Evolutionary conservation across 2,888 invertebrate genomes (phyloP), one percentile per base, ranked within the genome.

Genomic region (Synanthedon andrenaeformis): DNA sequence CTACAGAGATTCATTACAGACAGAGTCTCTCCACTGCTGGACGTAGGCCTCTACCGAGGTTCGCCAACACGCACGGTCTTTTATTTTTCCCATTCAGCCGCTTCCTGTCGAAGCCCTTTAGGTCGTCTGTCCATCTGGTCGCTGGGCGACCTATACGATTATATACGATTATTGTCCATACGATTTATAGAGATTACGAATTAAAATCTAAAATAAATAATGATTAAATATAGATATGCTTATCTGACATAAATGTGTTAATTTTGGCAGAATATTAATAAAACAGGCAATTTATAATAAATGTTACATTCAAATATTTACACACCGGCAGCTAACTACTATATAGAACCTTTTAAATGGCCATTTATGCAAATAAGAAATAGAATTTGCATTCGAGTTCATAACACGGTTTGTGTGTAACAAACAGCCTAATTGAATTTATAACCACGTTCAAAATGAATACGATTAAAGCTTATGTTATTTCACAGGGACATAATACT

Each of bases 391-490:
- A 75, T 72, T 66, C 65, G 69, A 62, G 69, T 67, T 72, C 65
- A 76, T 76, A 75, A 76, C 74, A 75, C 70, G 51, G 41, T 51
- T 35, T n/a, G 23, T 51, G 35, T 51, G 41, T 28, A 35, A 69
- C 70, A 67, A 68, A 74, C 68, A 67, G 66, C 73, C 79, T 82
- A 85, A 84, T 86, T 84, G 80, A 84, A 82, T 85, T 83, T 84
- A 85, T 84, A 77, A 72, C 71, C 82, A 81, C 82, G 84, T 84
- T 71, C 73, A 77, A 79, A 82, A 82, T 83, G 80, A 82, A 81
- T 83, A 82, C 83, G 82, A 83, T 76, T 77, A 62, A 73, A 35
- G 35, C 35, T 35, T 35, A 10, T 35, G 35, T 10, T 35, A 28
- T 6, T 28, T 8, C 28, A 35, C 3, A 35, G 10, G 10, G 10